Evolutionary conservation across 2,113 vertebrate genomes (phyloP).

Genomic region (Poeciliopsis occidentalis): DNA sequence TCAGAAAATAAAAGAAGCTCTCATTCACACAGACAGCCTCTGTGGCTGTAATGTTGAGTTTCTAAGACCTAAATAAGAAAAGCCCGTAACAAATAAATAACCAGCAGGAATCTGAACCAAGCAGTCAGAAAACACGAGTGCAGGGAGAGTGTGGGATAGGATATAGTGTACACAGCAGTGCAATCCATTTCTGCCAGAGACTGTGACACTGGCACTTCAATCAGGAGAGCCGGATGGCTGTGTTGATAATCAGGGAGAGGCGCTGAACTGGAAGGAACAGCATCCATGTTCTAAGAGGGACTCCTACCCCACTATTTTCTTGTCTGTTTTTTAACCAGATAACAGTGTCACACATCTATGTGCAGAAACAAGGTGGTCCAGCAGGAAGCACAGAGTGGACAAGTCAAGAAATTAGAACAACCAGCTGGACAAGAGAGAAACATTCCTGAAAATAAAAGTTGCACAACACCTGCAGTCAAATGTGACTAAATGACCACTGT

Average conservation of each 20-base stretch:
- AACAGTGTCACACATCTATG: slow-evolving; percentile 34
- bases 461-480: neutral
- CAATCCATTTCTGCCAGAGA: slow-evolving; percentile 60
- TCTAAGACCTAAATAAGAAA: slow-evolving; percentile 68
- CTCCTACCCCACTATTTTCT: slow-evolving; percentile 25
- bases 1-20: slow-evolving; percentile 34
- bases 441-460: neutral
- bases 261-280: slow-evolving; percentile 35
- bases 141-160: slow-evolving; percentile 6
- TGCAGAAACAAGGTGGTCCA: slow-evolving; percentile 13
- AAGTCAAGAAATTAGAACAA: slow-evolving; percentile 6
- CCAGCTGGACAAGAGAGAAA: neutral
- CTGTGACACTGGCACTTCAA: slow-evolving; percentile 32
- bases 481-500: too few relatives aligned
- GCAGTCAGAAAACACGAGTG: slow-evolving; percentile 29
- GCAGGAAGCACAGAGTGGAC: slow-evolving; percentile 1
- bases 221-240: slow-evolving; percentile 30
- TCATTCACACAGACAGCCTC: slow-evolving; percentile 40
- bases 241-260: slow-evolving; percentile 42
- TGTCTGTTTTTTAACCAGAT: slow-evolving; percentile 22
- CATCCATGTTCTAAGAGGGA: slow-evolving; percentile 18
- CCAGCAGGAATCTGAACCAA: slow-evolving; percentile 36
- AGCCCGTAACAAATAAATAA: slow-evolving; percentile 72
- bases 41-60: slow-evolving; percentile 60
- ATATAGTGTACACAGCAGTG: slow-evolving; percentile 57